Conservation (phyloP, 2,888 invertebrate genomes). For the Drosophila buzzatii region DNA sequence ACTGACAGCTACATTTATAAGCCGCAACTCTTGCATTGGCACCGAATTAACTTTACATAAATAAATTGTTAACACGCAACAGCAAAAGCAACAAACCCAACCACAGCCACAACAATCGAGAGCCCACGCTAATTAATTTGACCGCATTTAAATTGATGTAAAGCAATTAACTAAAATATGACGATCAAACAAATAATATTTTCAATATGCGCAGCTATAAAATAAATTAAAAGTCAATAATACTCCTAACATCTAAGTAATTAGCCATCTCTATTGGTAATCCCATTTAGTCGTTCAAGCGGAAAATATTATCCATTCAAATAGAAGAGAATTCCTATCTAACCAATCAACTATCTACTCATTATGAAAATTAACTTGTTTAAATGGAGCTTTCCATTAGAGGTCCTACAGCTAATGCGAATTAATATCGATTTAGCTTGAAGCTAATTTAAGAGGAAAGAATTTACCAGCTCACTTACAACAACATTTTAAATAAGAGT, state of each 20-base stretch:
- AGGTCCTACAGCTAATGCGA: neutral
- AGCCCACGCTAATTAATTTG: conserved; percentile 66
- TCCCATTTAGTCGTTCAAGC: neutral
- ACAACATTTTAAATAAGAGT: too few species aligned
- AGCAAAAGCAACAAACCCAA: conserved; percentile 4
- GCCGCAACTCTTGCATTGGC: conserved; percentile 75
- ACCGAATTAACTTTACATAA: conserved; percentile 61
- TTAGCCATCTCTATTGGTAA: conserved; percentile 24
- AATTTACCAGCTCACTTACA: too few species aligned
- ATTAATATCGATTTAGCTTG: neutral
- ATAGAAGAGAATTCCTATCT: neutral
- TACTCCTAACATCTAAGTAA: conserved; percentile 17
- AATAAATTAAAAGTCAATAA: conserved; percentile 24
- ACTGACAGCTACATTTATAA: conserved; percentile 79
- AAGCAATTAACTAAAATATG: conserved; percentile 70
- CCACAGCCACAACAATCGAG: conserved; percentile 16
- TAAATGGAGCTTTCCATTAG: neutral
- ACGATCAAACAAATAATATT: conserved; percentile 46
- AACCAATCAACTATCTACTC: neutral
- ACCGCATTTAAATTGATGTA: conserved; percentile 71
- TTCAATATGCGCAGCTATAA: conserved; percentile 12
- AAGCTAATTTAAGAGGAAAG: too few species aligned
- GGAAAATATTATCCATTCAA: conserved; percentile 3
- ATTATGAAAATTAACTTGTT: neutral
- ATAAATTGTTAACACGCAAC: conserved; percentile 65